These are phyloP conservation scores for Drosophila nigromelanica DNA, from an alignment of 1,140 invertebrate genomes.

Conservation along the genomic window DNA sequence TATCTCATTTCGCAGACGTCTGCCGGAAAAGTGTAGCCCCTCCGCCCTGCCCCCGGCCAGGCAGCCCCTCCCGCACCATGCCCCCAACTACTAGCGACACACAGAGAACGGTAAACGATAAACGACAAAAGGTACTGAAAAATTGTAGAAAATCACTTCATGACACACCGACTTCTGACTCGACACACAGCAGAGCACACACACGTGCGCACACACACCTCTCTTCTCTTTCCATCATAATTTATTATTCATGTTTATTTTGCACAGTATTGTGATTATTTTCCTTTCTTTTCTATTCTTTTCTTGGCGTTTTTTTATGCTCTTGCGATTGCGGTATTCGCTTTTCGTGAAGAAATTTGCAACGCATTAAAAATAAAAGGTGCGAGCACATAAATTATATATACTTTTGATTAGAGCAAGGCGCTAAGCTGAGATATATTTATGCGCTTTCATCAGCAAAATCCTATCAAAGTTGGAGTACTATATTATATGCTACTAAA, in stretches of 20 bases:
- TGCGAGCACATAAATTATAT: too few species aligned
- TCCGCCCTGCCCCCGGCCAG: neutral
- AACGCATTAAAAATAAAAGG: too few species aligned
- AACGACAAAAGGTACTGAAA: constrained; percentile 45
- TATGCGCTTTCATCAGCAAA: too few species aligned
- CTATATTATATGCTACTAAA: too few species aligned
- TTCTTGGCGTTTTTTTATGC: neutral
- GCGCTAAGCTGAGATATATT: too few species aligned
- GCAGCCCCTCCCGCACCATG: neutral
- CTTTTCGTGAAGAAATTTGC: too few species aligned
- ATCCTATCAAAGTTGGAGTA: too few species aligned
- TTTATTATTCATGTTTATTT: constrained; percentile 73
- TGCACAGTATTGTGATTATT: constrained; percentile 35
- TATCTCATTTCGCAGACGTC: constrained; percentile 75
- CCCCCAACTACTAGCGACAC: neutral
- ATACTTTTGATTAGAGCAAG: neutral
- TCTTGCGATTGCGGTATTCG: too few species aligned
- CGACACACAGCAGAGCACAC: constrained; percentile 3
- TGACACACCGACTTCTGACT: constrained; percentile 59
- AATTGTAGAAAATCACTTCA: constrained; percentile 78
- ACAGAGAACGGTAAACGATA: constrained; percentile 13
- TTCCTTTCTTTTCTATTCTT: neutral
- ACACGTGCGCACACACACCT: neutral
- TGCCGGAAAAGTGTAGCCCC: constrained; percentile 50
- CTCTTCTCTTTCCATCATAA: constrained; percentile 49